phyloP scores from a whole-genome alignment of 2,797 vertebrate species.

The Triplophysa bombifrons region DNA sequence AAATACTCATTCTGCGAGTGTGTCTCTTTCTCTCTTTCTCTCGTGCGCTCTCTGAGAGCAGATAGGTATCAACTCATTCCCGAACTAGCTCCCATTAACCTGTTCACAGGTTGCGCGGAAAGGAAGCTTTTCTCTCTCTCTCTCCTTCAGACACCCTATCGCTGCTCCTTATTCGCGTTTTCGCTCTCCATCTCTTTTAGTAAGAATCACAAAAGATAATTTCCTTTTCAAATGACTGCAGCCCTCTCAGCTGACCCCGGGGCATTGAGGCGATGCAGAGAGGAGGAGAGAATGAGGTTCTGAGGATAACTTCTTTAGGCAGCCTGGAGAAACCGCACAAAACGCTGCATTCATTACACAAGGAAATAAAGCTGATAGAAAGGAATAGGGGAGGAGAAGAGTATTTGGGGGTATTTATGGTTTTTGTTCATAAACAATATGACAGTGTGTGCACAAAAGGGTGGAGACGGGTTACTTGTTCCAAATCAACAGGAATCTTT shows the following conservation, averaged over 20 bases:
- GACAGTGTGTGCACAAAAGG: conserved; percentile 16
- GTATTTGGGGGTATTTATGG: conserved; percentile 28
- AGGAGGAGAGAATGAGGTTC: conserved; percentile 70
- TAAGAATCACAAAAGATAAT: conserved; percentile 78
- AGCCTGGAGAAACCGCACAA: conserved; percentile 26
- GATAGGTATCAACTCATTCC: conserved; percentile 72
- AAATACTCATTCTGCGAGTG: conserved; percentile 70
- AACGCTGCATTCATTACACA: conserved; percentile 59
- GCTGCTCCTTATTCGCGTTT: conserved; percentile 43
- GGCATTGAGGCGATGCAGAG: conserved; percentile 74
- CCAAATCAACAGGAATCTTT: neutral
- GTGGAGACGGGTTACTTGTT: neutral
- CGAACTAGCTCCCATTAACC: conserved; percentile 74
- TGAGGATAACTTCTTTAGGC: conserved; percentile 68
- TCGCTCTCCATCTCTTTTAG: conserved; percentile 64
- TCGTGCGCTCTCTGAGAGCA: conserved; percentile 51
- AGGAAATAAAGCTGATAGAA: conserved; percentile 49
- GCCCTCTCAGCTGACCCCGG: conserved; percentile 73
- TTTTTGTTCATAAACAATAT: conserved; percentile 36
- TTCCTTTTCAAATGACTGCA: conserved; percentile 81
- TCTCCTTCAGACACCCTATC: conserved; percentile 9
- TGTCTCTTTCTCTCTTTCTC: conserved; percentile 39
- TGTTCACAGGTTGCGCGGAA: conserved; percentile 66
- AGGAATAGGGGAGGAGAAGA: conserved; percentile 35
- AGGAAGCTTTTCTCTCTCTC: conserved; percentile 46